phyloP scores from a whole-genome alignment of 92 coral and sea anemone species.

The Epizoanthus rinbou region DNA sequence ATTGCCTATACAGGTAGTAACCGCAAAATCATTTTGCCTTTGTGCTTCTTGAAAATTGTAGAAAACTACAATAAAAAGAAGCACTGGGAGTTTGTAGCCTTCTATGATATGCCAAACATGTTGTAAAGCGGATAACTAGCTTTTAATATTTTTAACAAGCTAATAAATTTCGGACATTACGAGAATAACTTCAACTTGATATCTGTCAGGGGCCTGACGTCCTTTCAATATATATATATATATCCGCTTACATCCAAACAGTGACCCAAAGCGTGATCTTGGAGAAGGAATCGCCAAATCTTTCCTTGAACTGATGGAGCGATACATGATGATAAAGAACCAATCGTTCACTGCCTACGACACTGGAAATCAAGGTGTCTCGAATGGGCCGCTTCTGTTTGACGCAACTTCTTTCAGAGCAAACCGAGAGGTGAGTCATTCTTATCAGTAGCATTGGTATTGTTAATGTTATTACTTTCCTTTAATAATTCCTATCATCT shows the following conservation, averaged over 20 bases:
- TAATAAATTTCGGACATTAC: slow-evolving; percentile 7
- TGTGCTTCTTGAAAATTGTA: too few relatives aligned
- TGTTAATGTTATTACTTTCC: too few relatives aligned
- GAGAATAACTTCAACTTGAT: background rate
- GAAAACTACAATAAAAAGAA: too few relatives aligned
- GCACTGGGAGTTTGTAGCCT: too few relatives aligned
- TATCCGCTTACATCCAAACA: slow-evolving; percentile 28
- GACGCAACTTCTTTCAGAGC: slow-evolving; percentile 90
- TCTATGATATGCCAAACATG: too few relatives aligned
- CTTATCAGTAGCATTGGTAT: background rate
- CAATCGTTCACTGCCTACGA: slow-evolving; percentile 26
- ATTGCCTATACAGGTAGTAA: too few relatives aligned
- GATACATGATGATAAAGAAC: slow-evolving; percentile 73
- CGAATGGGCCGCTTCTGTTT: slow-evolving; percentile 61
- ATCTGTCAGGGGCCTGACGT: background rate
- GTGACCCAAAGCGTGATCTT: slow-evolving; percentile 75
- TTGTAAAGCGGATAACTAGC: too few relatives aligned
- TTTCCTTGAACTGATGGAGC: slow-evolving; percentile 83
- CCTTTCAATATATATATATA: background rate
- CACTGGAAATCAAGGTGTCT: slow-evolving; percentile 4
- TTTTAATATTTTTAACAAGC: too few relatives aligned
- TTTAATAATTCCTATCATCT: too few relatives aligned
- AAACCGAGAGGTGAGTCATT: slow-evolving; percentile 78
- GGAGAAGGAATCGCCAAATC: slow-evolving; percentile 79
- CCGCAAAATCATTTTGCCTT: too few relatives aligned